A percentile compares a stretch with the other conserved stretches of the same genome.
Conservation (phyloP, 2,113 vertebrate genomes). For the Tetraodon nigroviridis region DNA sequence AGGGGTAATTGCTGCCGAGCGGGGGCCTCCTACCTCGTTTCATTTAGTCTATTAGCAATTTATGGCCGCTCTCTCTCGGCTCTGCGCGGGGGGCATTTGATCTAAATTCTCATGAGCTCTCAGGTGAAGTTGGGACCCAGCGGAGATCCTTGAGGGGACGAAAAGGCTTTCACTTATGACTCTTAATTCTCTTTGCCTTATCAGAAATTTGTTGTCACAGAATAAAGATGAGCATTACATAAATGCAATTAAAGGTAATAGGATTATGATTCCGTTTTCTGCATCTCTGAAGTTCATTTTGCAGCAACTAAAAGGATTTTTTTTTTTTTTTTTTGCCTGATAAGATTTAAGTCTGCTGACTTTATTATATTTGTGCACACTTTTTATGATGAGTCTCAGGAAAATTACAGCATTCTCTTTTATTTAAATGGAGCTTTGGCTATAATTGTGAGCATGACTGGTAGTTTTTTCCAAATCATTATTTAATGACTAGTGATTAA, state of each 20-base stretch:
- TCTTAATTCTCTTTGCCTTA: slow-evolving; percentile 61
- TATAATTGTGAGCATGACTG: too few relatives aligned
- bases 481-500: too few relatives aligned
- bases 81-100: slow-evolving; percentile 76
- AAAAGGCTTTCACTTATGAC: slow-evolving; percentile 56
- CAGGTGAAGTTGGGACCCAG: slow-evolving; percentile 62
- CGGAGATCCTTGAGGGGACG: slow-evolving; percentile 55
- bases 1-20: slow-evolving; percentile 72
- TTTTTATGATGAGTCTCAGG: neutral
- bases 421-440: neutral
- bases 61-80: slow-evolving; percentile 86
- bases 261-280: slow-evolving; percentile 47
- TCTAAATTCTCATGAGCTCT: slow-evolving; percentile 72
- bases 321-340: slow-evolving; percentile 26
- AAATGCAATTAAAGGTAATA: slow-evolving; percentile 60
- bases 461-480: too few relatives aligned
- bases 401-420: neutral
- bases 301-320: slow-evolving; percentile 18
- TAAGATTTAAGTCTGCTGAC: slow-evolving; percentile 3
- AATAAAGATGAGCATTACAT: slow-evolving; percentile 56
- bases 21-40: slow-evolving; percentile 80
- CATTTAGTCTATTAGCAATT: slow-evolving; percentile 95
- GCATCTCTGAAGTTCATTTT: slow-evolving; percentile 25
- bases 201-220: slow-evolving; percentile 60
- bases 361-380: neutral